Conservation (phyloP, 2,888 invertebrate species). For the Monoplex corrugatus region DNA sequence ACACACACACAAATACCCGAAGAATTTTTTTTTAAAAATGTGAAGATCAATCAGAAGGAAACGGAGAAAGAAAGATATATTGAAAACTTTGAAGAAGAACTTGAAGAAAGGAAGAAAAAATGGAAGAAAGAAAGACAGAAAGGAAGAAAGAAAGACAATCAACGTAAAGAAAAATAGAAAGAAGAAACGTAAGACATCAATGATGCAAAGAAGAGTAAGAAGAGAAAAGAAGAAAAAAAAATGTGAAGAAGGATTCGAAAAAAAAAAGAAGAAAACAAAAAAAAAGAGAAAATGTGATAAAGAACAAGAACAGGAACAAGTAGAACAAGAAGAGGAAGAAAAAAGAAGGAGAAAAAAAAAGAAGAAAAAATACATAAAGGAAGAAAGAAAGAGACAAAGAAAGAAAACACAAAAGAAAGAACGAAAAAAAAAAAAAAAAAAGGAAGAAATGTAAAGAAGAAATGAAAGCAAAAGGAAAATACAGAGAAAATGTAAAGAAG, state of each 20-base stretch:
- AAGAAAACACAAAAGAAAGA: neutral
- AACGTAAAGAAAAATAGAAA: neutral
- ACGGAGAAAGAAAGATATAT: neutral
- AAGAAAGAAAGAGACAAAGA: neutral
- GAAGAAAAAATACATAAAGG: neutral
- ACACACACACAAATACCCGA: neutral
- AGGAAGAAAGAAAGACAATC: neutral
- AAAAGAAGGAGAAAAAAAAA: neutral
- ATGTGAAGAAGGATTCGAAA: no score
- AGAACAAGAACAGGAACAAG: no score
- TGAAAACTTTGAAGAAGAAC: neutral
- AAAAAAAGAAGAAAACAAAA: neutral
- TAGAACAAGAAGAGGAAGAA: neutral
- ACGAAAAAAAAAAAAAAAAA: neutral
- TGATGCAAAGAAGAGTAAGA: no score
- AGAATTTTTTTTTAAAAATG: no score
- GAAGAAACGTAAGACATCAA: neutral
- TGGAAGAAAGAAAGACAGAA: neutral
- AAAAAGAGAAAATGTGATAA: no score
- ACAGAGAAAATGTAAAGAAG: no score
- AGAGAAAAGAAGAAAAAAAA: no score
- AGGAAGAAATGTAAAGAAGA: neutral
- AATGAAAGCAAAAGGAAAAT: neutral
- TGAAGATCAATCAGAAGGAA: neutral
- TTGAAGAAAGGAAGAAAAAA: neutral